phyloP scores from a whole-genome alignment of 2,888 invertebrate genomes.

The Nemotelus pantherinus region DNA sequence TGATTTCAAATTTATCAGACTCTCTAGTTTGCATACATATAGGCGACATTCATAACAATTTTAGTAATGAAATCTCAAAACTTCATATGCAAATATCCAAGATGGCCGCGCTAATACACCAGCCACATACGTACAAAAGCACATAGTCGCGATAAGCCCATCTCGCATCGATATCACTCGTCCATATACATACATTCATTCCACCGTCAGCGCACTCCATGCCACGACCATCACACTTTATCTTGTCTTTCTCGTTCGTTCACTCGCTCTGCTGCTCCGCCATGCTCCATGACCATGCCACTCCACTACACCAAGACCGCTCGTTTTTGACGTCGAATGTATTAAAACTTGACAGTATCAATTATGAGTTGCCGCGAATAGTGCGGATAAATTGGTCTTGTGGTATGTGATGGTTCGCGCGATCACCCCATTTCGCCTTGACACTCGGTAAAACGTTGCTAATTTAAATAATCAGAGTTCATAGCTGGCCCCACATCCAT shows the following conservation, averaged over 20 bases:
- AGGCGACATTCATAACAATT: too few species aligned
- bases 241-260: background rate
- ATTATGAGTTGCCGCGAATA: slow-evolving; percentile 42
- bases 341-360: slow-evolving; percentile 39
- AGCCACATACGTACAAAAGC: too few species aligned
- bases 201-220: background rate
- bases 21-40: too few species aligned
- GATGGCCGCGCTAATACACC: too few species aligned
- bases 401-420: slow-evolving; percentile 24
- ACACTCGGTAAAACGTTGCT: slow-evolving; percentile 24
- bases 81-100: too few species aligned
- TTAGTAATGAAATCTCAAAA: too few species aligned
- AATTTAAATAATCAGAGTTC: too few species aligned
- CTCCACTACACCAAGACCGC: background rate
- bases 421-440: slow-evolving; percentile 24
- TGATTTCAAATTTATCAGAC: too few species aligned
- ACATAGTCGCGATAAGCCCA: too few species aligned
- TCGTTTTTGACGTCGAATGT: background rate
- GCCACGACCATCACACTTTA: slow-evolving; percentile 1
- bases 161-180: too few species aligned
- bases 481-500: too few species aligned
- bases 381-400: slow-evolving; percentile 39
- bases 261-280: background rate
- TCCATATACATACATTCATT: too few species aligned
- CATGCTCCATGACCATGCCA: background rate